These are phyloP conservation scores for Polydrusus tereticollis DNA, from an alignment of 2,888 invertebrate species.

Conservation along the genomic window DNA sequence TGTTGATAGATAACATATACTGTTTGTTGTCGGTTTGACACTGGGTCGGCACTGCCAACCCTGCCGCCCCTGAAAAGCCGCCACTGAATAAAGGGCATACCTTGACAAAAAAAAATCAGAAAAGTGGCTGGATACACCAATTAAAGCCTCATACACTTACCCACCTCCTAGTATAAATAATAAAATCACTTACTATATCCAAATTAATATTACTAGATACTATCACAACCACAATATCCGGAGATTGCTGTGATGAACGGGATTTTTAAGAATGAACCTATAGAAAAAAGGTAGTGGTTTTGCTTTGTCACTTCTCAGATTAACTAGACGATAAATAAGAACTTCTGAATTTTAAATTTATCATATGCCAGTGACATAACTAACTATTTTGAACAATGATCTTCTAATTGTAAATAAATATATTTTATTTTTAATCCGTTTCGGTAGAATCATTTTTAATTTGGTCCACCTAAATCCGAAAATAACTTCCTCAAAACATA, in stretches of 20 bases:
- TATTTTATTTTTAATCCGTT: conserved; percentile 13
- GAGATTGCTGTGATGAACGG: background rate
- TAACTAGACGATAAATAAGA: background rate
- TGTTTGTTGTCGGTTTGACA: too few species aligned
- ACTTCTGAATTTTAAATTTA: background rate
- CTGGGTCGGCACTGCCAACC: too few species aligned
- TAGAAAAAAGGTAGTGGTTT: background rate
- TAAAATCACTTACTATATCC: too few species aligned
- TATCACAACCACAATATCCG: background rate
- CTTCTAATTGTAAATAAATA: background rate
- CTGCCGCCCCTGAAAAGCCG: too few species aligned
- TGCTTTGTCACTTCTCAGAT: background rate
- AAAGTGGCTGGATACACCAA: too few species aligned
- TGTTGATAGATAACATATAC: too few species aligned
- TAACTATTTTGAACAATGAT: background rate
- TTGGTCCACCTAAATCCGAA: conserved; percentile 11
- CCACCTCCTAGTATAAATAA: too few species aligned
- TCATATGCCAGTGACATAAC: background rate
- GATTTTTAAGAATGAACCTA: background rate
- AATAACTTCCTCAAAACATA: conserved; percentile 24
- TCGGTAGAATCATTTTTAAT: conserved; percentile 3
- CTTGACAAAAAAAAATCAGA: too few species aligned
- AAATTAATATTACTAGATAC: background rate
- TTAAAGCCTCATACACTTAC: too few species aligned
- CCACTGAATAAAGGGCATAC: too few species aligned